Evolutionary conservation across 2,113 vertebrate genomes (phyloP).

Genomic region (Oxyruncus cristatus): DNA sequence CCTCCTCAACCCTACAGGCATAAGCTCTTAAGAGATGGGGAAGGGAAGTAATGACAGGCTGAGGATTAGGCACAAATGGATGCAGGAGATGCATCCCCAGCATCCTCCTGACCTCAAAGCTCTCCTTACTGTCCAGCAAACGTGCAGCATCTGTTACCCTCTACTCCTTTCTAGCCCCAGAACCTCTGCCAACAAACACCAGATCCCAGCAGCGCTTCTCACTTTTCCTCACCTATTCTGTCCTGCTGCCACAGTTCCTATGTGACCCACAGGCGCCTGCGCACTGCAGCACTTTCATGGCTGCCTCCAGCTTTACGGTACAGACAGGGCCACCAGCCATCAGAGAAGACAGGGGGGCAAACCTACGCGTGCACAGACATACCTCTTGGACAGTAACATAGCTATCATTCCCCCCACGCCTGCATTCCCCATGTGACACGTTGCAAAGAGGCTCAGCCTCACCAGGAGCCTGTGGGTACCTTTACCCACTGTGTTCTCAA

Average conservation of each 20-base stretch:
- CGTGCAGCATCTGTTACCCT: not conserved
- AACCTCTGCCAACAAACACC: not conserved
- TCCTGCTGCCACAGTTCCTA: not conserved
- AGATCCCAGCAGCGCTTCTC: not conserved
- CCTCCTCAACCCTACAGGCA: not conserved
- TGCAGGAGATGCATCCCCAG: not conserved
- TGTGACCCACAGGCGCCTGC: fast-evolving
- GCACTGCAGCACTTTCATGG: not conserved
- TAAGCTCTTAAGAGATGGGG: not conserved
- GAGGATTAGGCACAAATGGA: not conserved
- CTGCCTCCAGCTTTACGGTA: not conserved
- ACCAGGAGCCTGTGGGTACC: not conserved
- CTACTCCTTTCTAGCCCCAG: not conserved
- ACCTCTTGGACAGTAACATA: not conserved
- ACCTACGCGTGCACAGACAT: not conserved
- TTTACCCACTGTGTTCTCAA: not conserved
- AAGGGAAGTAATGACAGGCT: not conserved
- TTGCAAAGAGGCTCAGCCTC: not conserved
- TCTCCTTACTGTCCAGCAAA: not conserved
- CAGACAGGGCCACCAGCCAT: not conserved
- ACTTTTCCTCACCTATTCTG: not conserved
- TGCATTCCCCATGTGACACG: not conserved
- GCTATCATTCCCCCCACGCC: fast-evolving
- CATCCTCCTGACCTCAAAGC: not conserved
- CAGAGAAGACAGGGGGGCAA: not conserved